These are phyloP conservation scores for Chrysochloris asiatica DNA, from an alignment of 2,113 vertebrate genomes.

Conservation along the genomic window DNA sequence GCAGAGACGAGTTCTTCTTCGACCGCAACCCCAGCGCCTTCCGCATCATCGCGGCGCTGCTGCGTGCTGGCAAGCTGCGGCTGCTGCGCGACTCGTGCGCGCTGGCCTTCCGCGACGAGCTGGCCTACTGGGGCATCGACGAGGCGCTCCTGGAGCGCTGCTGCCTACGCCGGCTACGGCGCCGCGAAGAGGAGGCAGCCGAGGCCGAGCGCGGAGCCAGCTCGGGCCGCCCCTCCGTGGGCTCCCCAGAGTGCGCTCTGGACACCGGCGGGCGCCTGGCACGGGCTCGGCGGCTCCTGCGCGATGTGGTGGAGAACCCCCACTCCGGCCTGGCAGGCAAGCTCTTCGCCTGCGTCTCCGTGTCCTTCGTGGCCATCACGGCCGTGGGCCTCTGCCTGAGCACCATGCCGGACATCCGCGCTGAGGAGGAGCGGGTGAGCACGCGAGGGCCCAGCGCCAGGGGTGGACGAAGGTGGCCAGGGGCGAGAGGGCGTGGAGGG, in stretches of 20 bases:
- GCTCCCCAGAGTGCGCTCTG: conserved; percentile 71
- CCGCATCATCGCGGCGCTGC: conserved; percentile 94
- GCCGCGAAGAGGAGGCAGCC: conserved; percentile 92
- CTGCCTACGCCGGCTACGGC: conserved; percentile 91
- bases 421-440: conserved; percentile 96
- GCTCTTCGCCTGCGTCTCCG: conserved; percentile 95
- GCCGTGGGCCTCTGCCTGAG: conserved; percentile 96
- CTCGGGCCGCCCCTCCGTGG: not conserved
- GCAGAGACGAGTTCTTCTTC: conserved; percentile 97
- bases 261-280: conserved; percentile 78
- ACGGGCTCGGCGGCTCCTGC: conserved; percentile 89
- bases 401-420: conserved; percentile 97
- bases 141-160: conserved; percentile 95
- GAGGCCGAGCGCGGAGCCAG: conserved; percentile 86
- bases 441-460: rapidly evolving
- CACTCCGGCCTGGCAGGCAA: conserved; percentile 95
- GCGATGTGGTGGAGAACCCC: conserved; percentile 96
- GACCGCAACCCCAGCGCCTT: conserved; percentile 97
- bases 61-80: conserved; percentile 94
- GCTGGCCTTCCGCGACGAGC: conserved; percentile 96
- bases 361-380: conserved; percentile 95
- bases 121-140: conserved; percentile 97
- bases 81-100: conserved; percentile 95
- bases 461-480: rapidly evolving
- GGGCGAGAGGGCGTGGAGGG: no score